Conservation (phyloP, 2,113 vertebrate genomes). For the Calypte anna region DNA sequence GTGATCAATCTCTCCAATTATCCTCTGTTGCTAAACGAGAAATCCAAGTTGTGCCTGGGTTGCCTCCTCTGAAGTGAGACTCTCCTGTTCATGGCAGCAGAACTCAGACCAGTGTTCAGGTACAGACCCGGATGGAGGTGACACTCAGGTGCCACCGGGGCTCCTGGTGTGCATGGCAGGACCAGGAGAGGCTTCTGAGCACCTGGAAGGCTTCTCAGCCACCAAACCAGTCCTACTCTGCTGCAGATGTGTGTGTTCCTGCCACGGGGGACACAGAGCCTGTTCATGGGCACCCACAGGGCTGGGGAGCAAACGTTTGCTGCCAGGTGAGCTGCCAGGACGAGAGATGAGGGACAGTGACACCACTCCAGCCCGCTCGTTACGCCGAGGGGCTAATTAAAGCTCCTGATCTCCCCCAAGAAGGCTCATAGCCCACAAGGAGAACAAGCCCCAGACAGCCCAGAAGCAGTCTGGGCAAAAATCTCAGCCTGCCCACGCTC, state of each 20-base stretch:
- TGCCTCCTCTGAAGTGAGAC: not conserved
- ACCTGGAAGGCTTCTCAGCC: accelerated
- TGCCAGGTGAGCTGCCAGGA: not conserved
- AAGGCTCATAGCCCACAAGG: accelerated
- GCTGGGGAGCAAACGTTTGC: not conserved
- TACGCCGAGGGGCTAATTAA: not conserved
- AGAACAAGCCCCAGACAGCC: not conserved
- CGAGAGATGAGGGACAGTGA: not conserved
- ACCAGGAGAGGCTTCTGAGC: not conserved
- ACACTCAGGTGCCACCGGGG: accelerated
- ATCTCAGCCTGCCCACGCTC: not conserved
- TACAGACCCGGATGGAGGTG: not conserved
- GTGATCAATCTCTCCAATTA: slow-evolving; percentile 81
- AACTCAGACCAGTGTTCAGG: not conserved
- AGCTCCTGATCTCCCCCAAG: not conserved
- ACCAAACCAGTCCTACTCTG: accelerated
- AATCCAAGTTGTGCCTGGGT: slow-evolving; percentile 62
- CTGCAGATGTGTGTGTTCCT: accelerated
- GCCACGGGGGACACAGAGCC: accelerated
- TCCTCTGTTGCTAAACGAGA: slow-evolving; percentile 77
- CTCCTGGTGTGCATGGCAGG: not conserved
- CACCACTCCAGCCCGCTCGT: not conserved
- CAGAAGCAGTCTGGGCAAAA: not conserved
- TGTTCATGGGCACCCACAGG: accelerated
- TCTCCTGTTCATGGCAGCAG: not conserved